Base-by-base conservation (phyloP, 2,797 vertebrate species). In the Simalia tracyae region DNA sequence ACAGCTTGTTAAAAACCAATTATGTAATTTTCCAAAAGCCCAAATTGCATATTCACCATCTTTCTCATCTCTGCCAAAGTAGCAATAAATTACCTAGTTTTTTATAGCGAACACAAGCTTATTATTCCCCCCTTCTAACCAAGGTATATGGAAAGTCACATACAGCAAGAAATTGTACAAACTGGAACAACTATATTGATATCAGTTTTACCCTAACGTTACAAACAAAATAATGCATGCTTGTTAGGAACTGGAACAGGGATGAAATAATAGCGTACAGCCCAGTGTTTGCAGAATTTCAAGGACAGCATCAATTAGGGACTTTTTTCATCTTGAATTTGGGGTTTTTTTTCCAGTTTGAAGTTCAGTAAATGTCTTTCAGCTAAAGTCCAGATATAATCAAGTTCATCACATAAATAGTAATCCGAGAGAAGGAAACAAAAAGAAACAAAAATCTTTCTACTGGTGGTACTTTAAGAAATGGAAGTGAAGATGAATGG, bases 221-320 rank as follows among this genome's bases (percentile, higher is more conserved):
- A 60, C 63, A 7, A 50, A 19, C 46, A 56, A 28, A 92, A 84
- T 24, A 84, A 17, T 81, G 60, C 60, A 28, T 22, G 61, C 42
- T 72, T 85, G 42, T 66, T 88, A 31, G 56, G 60, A 81, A 68
- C 50, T 89, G 17, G 87, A 5, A 86, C 19, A 7, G n/a, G 1
- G n/a, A 1, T 93, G 54, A 92, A 84, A 84, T 60, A n/a, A 36
- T 50, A 42, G 14, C 6, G 15, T 31, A 59, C 17, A 59, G 19
- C 31, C 9, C 17, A 60, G n/a, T 60, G 14, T 89, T 87, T 93
- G 36, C 57, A 10, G 86, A 68, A 91, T 89, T 46, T 88, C 86
- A 90, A 31, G 68, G 87, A 90, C 90, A 64, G 84, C 42, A n/a
- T 84, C 54, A 87, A 84, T 89, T 89, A 92, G 24, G 46, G 28